Evolutionary conservation across 2,113 vertebrate species (phyloP).

Genomic region (Prunella himalayana): DNA sequence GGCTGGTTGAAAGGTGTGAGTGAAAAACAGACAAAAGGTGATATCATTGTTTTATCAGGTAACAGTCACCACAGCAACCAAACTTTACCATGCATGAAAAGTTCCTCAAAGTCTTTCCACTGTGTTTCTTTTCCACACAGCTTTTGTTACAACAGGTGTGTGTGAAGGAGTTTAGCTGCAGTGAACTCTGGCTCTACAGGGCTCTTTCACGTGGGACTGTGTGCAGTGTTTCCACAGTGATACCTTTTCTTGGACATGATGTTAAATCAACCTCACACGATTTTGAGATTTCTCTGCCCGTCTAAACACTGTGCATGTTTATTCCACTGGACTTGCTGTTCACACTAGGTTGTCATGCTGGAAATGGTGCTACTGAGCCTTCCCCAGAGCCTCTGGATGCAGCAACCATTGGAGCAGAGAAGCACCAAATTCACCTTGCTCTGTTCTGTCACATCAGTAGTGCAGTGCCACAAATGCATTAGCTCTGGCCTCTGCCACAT

Average conservation of each 20-base stretch:
- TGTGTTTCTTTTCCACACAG: neutral
- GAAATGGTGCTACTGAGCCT: neutral
- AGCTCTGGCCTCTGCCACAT: neutral
- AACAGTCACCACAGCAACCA: neutral
- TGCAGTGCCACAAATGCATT: neutral
- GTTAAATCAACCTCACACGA: rapidly evolving
- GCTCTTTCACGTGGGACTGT: neutral
- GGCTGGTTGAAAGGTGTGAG: neutral
- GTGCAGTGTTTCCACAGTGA: neutral
- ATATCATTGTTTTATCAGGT: neutral
- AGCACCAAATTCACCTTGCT: neutral
- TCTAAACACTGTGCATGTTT: neutral
- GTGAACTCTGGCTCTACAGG: neutral
- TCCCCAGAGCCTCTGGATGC: neutral
- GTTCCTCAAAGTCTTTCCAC: neutral
- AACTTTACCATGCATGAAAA: neutral
- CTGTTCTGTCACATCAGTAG: neutral
- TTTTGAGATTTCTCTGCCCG: neutral
- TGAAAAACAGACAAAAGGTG: neutral
- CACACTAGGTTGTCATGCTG: rapidly evolving
- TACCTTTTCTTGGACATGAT: neutral
- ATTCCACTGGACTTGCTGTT: neutral
- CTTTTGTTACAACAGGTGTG: neutral
- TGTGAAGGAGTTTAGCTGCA: neutral
- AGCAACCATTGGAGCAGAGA: neutral